Conservation (phyloP, 2,888 invertebrate species). For the Eulithis testata region DNA sequence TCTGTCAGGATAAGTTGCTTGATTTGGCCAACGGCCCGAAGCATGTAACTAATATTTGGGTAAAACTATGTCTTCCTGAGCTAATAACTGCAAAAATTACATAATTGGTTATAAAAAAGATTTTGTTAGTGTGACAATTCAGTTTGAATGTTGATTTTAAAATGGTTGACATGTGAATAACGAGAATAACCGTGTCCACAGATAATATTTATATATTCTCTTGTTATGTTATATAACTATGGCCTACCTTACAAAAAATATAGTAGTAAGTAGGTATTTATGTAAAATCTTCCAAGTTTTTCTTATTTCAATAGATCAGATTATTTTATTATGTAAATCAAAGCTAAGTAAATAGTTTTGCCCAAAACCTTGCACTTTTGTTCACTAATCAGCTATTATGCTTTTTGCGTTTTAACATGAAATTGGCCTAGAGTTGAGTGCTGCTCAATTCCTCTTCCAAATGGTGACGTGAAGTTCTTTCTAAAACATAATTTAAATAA, state of each 20-base stretch:
- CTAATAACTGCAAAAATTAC: neutral
- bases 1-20: slow-evolving; percentile 23
- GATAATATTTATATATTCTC: too few species aligned
- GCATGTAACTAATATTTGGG: slow-evolving; percentile 43
- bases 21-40: slow-evolving; percentile 27
- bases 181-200: too few species aligned
- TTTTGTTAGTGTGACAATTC: neutral
- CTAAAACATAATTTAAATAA: neutral
- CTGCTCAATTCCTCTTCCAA: slow-evolving; percentile 41
- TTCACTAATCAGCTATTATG: slow-evolving; percentile 53
- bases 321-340: neutral
- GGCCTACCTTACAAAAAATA: too few species aligned
- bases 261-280: too few species aligned
- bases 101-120: neutral
- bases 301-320: too few species aligned
- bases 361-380: slow-evolving; percentile 52
- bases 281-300: too few species aligned
- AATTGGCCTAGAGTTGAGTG: slow-evolving; percentile 49
- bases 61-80: slow-evolving; percentile 37
- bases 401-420: slow-evolving; percentile 48
- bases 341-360: slow-evolving; percentile 38
- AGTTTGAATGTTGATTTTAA: too few species aligned
- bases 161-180: too few species aligned
- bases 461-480: slow-evolving; percentile 29
- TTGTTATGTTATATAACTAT: too few species aligned